Conservation (phyloP, 2,888 invertebrate species). For the Synanthedon tipuliformis region DNA sequence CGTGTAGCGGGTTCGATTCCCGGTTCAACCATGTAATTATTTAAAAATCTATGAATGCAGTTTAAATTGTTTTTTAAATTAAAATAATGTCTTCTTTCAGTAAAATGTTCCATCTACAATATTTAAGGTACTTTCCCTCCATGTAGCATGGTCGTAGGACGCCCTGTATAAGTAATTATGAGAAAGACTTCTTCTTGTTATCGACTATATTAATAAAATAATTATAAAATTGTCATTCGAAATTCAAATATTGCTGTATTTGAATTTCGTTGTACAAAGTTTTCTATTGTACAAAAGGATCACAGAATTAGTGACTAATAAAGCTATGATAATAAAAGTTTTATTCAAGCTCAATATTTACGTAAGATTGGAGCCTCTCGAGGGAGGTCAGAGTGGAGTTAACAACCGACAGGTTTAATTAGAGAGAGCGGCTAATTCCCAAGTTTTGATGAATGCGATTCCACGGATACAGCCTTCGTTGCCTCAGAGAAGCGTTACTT, state of each 20-base stretch:
- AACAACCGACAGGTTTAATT: constrained; percentile 62
- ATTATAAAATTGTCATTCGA: background rate
- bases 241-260: too few relatives aligned
- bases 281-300: constrained; percentile 15
- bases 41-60: too few relatives aligned
- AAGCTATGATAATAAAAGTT: constrained; percentile 51
- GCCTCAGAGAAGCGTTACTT: constrained; percentile 34
- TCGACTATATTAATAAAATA: too few relatives aligned
- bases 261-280: constrained; percentile 23
- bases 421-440: constrained; percentile 57
- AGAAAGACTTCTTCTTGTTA: too few relatives aligned
- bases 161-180: too few relatives aligned
- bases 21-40: too few relatives aligned
- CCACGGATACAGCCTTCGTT: constrained; percentile 31
- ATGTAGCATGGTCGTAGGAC: too few relatives aligned
- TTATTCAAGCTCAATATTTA: constrained; percentile 57
- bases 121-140: too few relatives aligned
- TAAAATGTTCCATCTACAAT: too few relatives aligned
- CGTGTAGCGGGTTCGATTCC: too few relatives aligned
- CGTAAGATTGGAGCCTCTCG: constrained; percentile 31
- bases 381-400: constrained; percentile 21
- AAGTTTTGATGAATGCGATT: constrained; percentile 68
- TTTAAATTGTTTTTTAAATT: too few relatives aligned
- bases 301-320: constrained; percentile 36
- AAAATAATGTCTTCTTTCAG: too few relatives aligned